Evolutionary conservation across 2,113 vertebrate species (phyloP).

Genomic region (Notiomystis cincta): DNA sequence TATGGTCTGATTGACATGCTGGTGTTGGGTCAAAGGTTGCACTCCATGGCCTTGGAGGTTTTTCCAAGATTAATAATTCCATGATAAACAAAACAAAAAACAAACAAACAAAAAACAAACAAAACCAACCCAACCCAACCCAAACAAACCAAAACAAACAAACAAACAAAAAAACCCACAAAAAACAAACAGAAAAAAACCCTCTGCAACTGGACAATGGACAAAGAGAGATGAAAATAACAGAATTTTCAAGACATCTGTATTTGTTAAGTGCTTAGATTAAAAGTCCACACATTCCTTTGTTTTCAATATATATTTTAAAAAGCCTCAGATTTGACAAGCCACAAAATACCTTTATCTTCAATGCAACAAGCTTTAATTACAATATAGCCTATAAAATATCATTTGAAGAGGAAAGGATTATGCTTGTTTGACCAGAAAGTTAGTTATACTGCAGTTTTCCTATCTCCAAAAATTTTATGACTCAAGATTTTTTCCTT

Average conservation of each 20-base stretch:
- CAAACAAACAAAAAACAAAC: too few relatives aligned
- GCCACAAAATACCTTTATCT: neutral
- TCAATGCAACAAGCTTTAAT: neutral
- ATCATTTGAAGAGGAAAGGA: fast-evolving
- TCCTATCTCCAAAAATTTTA: neutral
- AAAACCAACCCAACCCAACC: too few relatives aligned
- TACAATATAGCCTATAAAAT: neutral
- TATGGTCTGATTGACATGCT: neutral
- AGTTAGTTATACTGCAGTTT: neutral
- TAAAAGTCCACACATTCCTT: neutral
- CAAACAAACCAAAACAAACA: too few relatives aligned
- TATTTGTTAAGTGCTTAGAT: neutral
- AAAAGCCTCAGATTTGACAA: neutral
- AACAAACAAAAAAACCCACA: too few relatives aligned
- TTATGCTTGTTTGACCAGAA: neutral
- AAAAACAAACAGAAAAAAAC: neutral
- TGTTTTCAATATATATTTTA: neutral
- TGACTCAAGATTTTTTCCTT: neutral
- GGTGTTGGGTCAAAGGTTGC: neutral
- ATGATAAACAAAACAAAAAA: too few relatives aligned
- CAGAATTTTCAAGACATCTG: neutral
- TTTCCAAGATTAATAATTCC: neutral
- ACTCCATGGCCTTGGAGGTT: neutral
- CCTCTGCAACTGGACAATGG: fast-evolving
- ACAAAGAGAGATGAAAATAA: neutral